Conservation (phyloP, 2,113 vertebrate species). For the Anseranas semipalmata region DNA sequence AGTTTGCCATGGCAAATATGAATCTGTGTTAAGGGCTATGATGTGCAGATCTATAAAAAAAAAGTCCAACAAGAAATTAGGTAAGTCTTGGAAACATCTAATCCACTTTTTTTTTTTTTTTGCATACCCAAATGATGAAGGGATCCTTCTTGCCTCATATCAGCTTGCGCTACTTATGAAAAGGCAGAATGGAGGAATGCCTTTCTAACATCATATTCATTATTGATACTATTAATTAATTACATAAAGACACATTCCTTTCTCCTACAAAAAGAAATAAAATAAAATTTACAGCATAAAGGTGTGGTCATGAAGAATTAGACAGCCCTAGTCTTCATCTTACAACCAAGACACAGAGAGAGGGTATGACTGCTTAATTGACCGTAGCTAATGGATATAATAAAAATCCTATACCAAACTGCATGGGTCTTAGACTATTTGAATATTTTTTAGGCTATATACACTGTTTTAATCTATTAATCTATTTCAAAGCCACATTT, state of each 20-base stretch:
- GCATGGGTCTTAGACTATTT: not conserved
- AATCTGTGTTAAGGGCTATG: not conserved
- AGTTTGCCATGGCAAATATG: not conserved
- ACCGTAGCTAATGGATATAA: not conserved
- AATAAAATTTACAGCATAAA: not conserved
- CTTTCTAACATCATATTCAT: not conserved
- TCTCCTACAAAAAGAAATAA: not conserved
- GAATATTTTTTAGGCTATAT: not conserved
- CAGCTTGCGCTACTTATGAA: not conserved
- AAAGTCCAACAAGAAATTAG: not conserved
- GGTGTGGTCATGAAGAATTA: not conserved
- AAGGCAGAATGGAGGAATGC: not conserved
- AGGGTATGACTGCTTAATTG: not conserved
- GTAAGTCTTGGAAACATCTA: not conserved
- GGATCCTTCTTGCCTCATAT: not conserved
- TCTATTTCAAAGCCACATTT: not conserved
- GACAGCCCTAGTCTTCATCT: not conserved
- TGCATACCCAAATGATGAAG: not conserved
- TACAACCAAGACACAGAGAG: not conserved
- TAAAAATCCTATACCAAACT: not conserved
- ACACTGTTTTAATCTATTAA: not conserved
- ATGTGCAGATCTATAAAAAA: not conserved
- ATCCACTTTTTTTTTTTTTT: not conserved
- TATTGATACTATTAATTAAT: not conserved
- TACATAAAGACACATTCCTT: not conserved